Percentiles rank a stretch among this genome's conserved stretches.
phyloP scores from a whole-genome alignment of 2,113 vertebrate species.

The Neofelis nebulosa region DNA sequence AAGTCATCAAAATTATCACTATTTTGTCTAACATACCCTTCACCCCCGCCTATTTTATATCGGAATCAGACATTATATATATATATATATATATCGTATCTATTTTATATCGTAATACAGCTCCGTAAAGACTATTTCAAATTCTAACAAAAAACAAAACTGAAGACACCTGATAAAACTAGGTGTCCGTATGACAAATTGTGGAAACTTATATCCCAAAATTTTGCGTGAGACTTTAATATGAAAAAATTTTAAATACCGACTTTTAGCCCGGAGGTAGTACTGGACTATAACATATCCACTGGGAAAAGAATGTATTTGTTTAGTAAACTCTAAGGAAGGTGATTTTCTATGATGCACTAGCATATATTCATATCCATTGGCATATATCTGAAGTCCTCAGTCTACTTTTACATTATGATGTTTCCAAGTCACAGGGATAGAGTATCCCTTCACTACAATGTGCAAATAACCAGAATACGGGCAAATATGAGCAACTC shows the following conservation, averaged over 20 bases:
- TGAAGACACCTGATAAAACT: constrained; percentile 13
- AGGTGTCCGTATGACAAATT: neutral
- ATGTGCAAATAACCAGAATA: neutral
- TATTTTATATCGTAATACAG: neutral
- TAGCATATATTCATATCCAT: neutral
- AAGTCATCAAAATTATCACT: neutral
- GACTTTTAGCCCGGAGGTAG: neutral
- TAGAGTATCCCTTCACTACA: neutral
- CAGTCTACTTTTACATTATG: neutral
- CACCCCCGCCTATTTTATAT: neutral
- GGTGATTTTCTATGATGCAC: neutral
- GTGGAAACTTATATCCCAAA: neutral
- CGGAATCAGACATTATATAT: neutral
- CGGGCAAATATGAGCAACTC: neutral
- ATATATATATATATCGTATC: too few relatives aligned
- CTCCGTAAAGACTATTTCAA: neutral
- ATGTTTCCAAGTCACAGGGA: neutral
- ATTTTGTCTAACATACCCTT: neutral
- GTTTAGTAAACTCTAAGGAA: neutral
- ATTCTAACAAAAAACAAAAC: neutral
- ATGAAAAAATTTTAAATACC: neutral
- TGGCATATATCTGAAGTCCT: neutral
- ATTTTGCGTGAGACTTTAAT: neutral
- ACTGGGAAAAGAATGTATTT: neutral
- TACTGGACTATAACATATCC: neutral